Evolutionary conservation across 2,888 invertebrate species (phyloP), one percentile per base, ranked within the genome.

Genomic region (Anarsia innoxiella): DNA sequence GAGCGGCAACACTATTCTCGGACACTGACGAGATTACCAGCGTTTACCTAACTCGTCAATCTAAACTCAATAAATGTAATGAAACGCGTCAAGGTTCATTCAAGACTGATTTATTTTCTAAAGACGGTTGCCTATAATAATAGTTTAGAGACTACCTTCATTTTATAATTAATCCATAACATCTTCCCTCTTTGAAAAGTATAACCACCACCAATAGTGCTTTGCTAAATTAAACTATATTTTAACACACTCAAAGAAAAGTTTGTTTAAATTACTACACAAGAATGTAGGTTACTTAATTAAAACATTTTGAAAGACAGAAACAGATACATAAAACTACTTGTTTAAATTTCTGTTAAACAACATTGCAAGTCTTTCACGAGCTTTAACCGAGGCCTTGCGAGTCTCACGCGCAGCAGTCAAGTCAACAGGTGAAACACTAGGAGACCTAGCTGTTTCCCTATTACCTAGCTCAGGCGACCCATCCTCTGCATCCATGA

Each of bases 311-410:
- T 28, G 4, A 14, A 4, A 5, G 15, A 12, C 5, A 13, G 2
- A 14, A 28, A 8, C 15, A 14, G n/a, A n/a, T n/a, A 14, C 6
- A 11, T 11, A 13, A 28, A 3, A 28, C 11, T 28, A 28, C 2
- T 28, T 12, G 4, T 28, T 11, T 2, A 12, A 11, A 12, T 2
- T 2, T 28, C n/a, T n/a, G 19, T 19, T 19, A 29, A n/a, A n/a
- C n/a, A n/a, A 28, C 28, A 12, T 12, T 28, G 28, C 28, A 28
- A 28, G 28, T 28, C 13, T 28, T 3, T 28, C 28, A 11, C 12
- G 28, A 8, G 28, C 28, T 9, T 13, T 3, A 2, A 13, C 9
- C 8, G 28, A 12, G 8, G 28, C 28, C 5, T 12, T 8, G 1
- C 28, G 28, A 12, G 28, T 12, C 6, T 28, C 2, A 2, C n/a